Conservation (phyloP, 2,888 invertebrate genomes). For the Metellina segmentata region DNA sequence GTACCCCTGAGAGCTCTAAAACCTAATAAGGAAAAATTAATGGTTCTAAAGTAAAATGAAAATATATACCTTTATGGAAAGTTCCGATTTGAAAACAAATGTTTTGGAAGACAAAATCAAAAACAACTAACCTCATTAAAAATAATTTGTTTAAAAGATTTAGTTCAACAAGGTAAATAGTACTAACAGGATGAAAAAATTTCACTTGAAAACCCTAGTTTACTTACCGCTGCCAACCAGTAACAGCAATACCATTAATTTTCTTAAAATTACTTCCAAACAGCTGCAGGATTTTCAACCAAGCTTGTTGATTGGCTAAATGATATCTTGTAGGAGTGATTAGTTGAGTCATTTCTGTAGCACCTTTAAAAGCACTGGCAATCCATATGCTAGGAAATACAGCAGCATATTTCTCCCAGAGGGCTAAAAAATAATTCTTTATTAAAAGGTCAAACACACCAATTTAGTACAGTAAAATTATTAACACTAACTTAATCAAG, state of each 20-base stretch:
- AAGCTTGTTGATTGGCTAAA: conserved; percentile 75
- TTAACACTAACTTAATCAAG: not conserved
- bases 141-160: not conserved
- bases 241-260: conserved; percentile 73
- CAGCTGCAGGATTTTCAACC: conserved; percentile 64
- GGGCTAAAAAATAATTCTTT: conserved; percentile 43
- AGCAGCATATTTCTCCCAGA: conserved; percentile 77
- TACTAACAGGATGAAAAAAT: not conserved
- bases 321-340: conserved; percentile 76
- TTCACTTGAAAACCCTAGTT: not conserved
- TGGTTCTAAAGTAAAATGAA: no score
- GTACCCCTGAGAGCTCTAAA: no score
- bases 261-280: conserved; percentile 68
- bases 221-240: conserved; percentile 76
- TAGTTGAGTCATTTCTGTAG: conserved; percentile 81
- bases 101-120: no score
- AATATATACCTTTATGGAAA: no score
- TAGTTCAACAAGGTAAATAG: not conserved
- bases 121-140: not conserved
- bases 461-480: not conserved
- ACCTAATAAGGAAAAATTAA: no score
- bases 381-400: conserved; percentile 81
- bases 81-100: no score
- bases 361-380: conserved; percentile 82
- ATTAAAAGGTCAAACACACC: not conserved